phyloP scores from a whole-genome alignment of 1,140 invertebrate genomes.

The Achroia grisella region DNA sequence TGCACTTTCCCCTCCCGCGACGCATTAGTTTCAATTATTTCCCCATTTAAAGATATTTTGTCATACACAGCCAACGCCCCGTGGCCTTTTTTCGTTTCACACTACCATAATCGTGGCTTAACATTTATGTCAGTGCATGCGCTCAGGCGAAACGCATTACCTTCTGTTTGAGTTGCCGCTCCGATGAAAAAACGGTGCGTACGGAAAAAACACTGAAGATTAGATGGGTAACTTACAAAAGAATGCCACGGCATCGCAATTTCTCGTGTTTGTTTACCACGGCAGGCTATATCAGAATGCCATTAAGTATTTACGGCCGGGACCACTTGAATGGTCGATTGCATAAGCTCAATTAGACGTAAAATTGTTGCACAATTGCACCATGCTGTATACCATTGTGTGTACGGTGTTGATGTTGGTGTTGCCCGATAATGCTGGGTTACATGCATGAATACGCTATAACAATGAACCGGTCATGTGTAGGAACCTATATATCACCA shows the following conservation, averaged over 20 bases:
- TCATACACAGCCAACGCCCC: too few relatives aligned
- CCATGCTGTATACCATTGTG: slow-evolving; percentile 4
- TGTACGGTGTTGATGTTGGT: not conserved
- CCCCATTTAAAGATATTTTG: too few relatives aligned
- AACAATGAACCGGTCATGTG: too few relatives aligned
- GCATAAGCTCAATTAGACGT: slow-evolving; percentile 62
- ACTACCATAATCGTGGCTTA: not conserved
- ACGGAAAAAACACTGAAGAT: slow-evolving; percentile 3
- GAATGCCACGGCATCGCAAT: slow-evolving; percentile 16
- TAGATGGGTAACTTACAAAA: slow-evolving; percentile 7
- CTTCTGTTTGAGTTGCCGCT: slow-evolving; percentile 6
- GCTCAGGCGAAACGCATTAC: slow-evolving; percentile 7
- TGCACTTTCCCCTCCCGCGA: too few relatives aligned
- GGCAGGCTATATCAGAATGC: slow-evolving; percentile 34
- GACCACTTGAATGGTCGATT: slow-evolving; percentile 54
- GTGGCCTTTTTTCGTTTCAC: too few relatives aligned
- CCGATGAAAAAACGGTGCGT: not conserved
- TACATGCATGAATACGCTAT: not conserved
- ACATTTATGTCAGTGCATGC: slow-evolving; percentile 1
- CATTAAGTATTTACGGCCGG: slow-evolving; percentile 50
- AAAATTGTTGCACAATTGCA: slow-evolving; percentile 51
- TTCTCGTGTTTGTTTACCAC: slow-evolving; percentile 28
- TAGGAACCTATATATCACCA: too few relatives aligned
- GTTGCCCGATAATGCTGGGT: not conserved
- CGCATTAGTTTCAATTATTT: too few relatives aligned